Evolutionary conservation across 2,888 invertebrate species (phyloP), one percentile per base, ranked within the genome.

Genomic region (Mesorhabditis sp.): DNA sequence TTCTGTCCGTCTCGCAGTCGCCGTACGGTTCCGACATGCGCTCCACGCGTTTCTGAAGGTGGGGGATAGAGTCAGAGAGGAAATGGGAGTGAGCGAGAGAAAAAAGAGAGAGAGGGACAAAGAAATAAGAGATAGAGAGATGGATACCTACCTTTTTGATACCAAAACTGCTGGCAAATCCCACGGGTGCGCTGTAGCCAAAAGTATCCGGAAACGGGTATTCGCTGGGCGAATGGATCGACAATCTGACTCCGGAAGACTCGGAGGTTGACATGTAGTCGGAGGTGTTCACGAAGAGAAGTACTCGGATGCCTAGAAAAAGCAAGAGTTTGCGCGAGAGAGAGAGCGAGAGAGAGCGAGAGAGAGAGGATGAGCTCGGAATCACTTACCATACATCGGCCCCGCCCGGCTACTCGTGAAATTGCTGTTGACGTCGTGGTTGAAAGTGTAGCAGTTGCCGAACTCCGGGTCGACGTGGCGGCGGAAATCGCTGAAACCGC

Each of bases 201-300:
- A 50, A 50, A 13, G 58, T 50, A 50, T 50, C 58, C 7, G 58
- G 58, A n/a, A 50, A 50, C n/a, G 58, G 58, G 58, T 50, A 50
- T 2, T 50, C 65, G 64, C 10, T 50, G 58, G 58, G 58, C 58
- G 58, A 50, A 50, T 50, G 58, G n/a, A 50, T 50, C 10, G 58
- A 50, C 7, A 50, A n/a, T n/a, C 71, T 65, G 15, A 71, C 63
- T 58, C 71, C 71, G 4, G 65, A 50, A 7, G 68, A 66, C 15
- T 71, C 71, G 2, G 71, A 71, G 13, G 71, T 71, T 3, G 68
- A 68, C 71, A 71, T 71, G 68, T 71, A 71, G 28, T 71, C 71
- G 62, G 68, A 66, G 3, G 71, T 71, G 68, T 71, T 71, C 50
- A 71, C 71, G 66, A 68, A 68, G 62, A 71, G 68, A 4, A 71